Percentiles rank a stretch among this genome's conserved stretches.
Conservation (phyloP, 1,140 invertebrate genomes). For the Drosophila insularis region DNA sequence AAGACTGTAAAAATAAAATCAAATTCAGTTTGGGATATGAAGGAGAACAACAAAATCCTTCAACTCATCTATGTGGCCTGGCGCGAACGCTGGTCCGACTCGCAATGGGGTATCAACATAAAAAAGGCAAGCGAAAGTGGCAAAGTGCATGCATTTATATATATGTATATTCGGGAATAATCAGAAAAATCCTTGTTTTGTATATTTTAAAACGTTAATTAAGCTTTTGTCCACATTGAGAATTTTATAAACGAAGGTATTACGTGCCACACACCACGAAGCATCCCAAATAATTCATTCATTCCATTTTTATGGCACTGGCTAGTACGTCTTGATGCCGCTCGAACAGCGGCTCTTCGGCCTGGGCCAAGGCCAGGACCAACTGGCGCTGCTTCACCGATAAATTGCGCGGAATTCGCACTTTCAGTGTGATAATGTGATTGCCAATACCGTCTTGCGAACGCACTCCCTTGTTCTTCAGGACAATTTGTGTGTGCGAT, state of each 20-base stretch:
- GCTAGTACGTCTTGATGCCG: conserved; percentile 9
- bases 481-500: conserved; percentile 58
- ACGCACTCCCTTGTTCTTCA: conserved; percentile 66
- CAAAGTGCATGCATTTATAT: not conserved
- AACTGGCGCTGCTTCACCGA: conserved; percentile 74
- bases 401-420: conserved; percentile 64
- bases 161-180: conserved; percentile 12
- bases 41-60: conserved; percentile 73
- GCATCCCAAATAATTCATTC: not conserved
- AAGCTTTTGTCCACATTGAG: conserved; percentile 49
- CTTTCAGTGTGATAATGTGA: conserved; percentile 69
- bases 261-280: not conserved
- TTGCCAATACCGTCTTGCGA: conserved; percentile 51
- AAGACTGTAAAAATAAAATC: not conserved
- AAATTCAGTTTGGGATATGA: conserved; percentile 40
- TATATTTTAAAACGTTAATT: conserved; percentile 7
- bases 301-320: not conserved
- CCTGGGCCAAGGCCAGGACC: conserved; percentile 65
- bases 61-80: conserved; percentile 86
- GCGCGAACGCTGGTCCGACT: conserved; percentile 96
- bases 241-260: conserved; percentile 53
- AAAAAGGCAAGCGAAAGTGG: conserved; percentile 87
- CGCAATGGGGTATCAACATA: conserved; percentile 97
- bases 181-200: too few relatives aligned
- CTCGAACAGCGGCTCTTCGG: conserved; percentile 68